Percentiles rank a stretch among this genome's conserved stretches.
Evolutionary conservation across 2,797 vertebrate genomes (phyloP).

Genomic region (Melanotaenia pygmaea): DNA sequence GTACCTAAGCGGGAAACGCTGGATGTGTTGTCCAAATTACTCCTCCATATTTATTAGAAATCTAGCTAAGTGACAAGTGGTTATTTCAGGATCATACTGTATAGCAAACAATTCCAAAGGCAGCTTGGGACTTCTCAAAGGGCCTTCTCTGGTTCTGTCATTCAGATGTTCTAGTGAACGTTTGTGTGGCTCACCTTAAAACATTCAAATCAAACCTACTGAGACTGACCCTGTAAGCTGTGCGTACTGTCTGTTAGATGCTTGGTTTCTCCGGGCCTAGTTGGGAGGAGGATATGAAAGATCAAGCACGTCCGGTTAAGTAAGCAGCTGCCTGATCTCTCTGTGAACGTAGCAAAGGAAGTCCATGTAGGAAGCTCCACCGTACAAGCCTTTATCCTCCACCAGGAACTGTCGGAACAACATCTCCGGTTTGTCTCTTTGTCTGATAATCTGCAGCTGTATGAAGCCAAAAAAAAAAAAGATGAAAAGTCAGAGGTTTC

Average conservation of each 20-base stretch:
- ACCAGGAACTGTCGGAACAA: slow-evolving; percentile 92
- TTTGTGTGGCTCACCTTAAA: slow-evolving; percentile 24
- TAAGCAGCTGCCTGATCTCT: slow-evolving; percentile 95
- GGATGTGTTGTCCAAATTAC: slow-evolving; percentile 24
- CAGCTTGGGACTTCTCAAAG: slow-evolving; percentile 61
- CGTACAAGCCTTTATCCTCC: slow-evolving; percentile 93
- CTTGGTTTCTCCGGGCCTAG: slow-evolving; percentile 15
- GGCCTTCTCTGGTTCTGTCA: slow-evolving; percentile 22
- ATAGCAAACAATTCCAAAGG: slow-evolving; percentile 48
- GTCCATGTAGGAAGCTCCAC: slow-evolving; percentile 93
- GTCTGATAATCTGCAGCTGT: slow-evolving; percentile 91
- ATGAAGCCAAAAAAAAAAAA: slow-evolving; percentile 10
- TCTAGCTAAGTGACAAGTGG: slow-evolving; percentile 41
- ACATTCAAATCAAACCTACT: slow-evolving; percentile 22
- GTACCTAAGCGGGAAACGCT: slow-evolving; percentile 30
- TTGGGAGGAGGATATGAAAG: not conserved
- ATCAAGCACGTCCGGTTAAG: slow-evolving; percentile 73
- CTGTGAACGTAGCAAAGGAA: slow-evolving; percentile 94
- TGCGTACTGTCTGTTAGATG: slow-evolving; percentile 42
- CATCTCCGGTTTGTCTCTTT: slow-evolving; percentile 90
- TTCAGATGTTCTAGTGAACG: slow-evolving; percentile 14
- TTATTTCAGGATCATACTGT: slow-evolving; percentile 56
- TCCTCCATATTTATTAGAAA: slow-evolving; percentile 21
- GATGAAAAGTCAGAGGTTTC: not conserved
- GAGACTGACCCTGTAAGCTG: slow-evolving; percentile 42